These are phyloP conservation scores for Ptilonorhynchus violaceus DNA, from an alignment of 2,113 vertebrate genomes.

Conservation along the genomic window DNA sequence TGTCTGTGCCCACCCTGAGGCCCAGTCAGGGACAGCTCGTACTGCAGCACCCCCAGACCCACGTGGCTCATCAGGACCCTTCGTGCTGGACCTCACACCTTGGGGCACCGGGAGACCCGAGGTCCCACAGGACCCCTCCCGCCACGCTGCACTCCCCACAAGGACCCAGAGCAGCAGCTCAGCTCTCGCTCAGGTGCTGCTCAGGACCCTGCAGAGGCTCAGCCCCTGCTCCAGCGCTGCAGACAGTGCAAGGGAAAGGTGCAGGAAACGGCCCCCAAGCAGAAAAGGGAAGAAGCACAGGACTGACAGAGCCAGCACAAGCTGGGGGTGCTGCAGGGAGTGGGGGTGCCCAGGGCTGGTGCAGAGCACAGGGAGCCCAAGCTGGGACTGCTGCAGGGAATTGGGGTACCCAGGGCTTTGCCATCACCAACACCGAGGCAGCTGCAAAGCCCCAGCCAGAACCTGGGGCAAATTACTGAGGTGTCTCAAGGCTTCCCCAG, in stretches of 20 bases:
- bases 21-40: background rate
- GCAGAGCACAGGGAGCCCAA: rapidly evolving
- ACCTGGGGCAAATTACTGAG: background rate
- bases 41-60: background rate
- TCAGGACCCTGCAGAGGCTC: background rate
- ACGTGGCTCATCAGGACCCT: rapidly evolving
- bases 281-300: background rate
- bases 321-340: background rate
- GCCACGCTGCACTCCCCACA: background rate
- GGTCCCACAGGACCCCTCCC: rapidly evolving
- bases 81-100: too few species aligned
- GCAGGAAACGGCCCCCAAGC: background rate
- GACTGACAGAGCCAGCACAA: background rate
- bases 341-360: background rate
- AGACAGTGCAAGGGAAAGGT: rapidly evolving
- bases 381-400: background rate
- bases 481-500: background rate
- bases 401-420: background rate
- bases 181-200: background rate
- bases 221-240: rapidly evolving
- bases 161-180: background rate
- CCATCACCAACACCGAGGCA: rapidly evolving
- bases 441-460: background rate
- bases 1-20: background rate
- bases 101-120: rapidly evolving